Evolutionary conservation across 2,113 vertebrate species (phyloP).

Genomic region (Apodemus speciosus): DNA sequence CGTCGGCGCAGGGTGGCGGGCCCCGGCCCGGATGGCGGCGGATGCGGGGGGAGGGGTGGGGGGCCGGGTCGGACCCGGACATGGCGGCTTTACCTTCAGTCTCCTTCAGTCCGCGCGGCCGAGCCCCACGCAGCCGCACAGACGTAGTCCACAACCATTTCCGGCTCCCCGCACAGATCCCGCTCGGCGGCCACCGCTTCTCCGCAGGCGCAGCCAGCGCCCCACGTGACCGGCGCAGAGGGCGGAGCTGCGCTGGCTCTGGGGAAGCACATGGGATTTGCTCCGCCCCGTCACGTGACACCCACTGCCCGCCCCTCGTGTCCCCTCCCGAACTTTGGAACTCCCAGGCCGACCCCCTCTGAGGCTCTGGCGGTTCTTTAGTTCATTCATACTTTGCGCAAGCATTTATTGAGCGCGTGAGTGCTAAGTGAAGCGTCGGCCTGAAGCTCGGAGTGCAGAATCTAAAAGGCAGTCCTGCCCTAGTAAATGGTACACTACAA

Average conservation of each 20-base stretch:
- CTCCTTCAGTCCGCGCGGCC: slow-evolving; percentile 93
- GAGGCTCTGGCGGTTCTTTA: slow-evolving; percentile 39
- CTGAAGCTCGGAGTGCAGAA: background rate
- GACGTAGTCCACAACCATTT: slow-evolving; percentile 86
- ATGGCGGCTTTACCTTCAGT: slow-evolving; percentile 88
- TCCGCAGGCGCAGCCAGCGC: slow-evolving; percentile 79
- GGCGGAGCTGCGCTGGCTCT: slow-evolving; percentile 65
- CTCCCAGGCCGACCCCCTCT: background rate
- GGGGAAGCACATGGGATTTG: slow-evolving; percentile 52
- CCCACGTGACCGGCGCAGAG: slow-evolving; percentile 78
- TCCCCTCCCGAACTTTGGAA: slow-evolving; percentile 61
- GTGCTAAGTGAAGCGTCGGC: background rate
- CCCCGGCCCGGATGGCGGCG: slow-evolving; percentile 76
- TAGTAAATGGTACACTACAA: background rate
- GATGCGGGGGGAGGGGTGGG: slow-evolving; percentile 79
- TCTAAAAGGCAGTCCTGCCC: background rate
- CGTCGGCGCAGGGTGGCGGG: slow-evolving; percentile 66
- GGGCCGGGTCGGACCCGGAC: slow-evolving; percentile 79
- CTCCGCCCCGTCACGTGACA: slow-evolving; percentile 72
- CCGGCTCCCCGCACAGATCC: slow-evolving; percentile 91
- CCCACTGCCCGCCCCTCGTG: slow-evolving; percentile 41
- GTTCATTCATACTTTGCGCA: slow-evolving; percentile 70
- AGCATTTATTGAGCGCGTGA: slow-evolving; percentile 48
- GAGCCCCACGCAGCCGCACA: slow-evolving; percentile 93
- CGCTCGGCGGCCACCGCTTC: slow-evolving; percentile 82